Evolutionary conservation across 2,797 vertebrate species (phyloP).

Genomic region (Rhinatrema bivittatum): DNA sequence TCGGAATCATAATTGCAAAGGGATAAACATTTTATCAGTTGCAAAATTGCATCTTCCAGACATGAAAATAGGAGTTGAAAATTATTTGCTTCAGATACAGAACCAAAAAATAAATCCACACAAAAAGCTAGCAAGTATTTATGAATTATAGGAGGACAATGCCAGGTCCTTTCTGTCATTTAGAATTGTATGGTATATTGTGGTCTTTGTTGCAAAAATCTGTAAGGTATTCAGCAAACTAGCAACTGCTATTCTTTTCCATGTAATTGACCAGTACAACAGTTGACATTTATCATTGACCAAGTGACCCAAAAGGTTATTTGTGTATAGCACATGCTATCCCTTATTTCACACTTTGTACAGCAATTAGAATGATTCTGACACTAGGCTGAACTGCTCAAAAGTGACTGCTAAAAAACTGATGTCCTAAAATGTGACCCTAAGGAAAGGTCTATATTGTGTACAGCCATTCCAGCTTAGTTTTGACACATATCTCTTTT

Average conservation of each 20-base stretch:
- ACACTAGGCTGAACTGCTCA: slow-evolving; percentile 34
- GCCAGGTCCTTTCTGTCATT: slow-evolving; percentile 25
- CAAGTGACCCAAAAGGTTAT: slow-evolving; percentile 37
- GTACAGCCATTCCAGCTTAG: slow-evolving; percentile 29
- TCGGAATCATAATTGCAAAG: too few relatives aligned
- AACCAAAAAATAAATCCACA: too few relatives aligned
- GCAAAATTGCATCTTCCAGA: too few relatives aligned
- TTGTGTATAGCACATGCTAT: slow-evolving; percentile 28
- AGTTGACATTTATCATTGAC: slow-evolving; percentile 36
- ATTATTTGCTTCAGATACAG: too few relatives aligned
- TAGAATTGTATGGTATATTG: slow-evolving; percentile 28
- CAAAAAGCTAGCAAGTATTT: too few relatives aligned
- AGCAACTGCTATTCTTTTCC: slow-evolving; percentile 36
- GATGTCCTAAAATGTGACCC: slow-evolving; percentile 33
- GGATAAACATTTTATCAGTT: too few relatives aligned
- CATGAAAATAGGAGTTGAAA: too few relatives aligned
- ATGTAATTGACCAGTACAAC: slow-evolving; percentile 45
- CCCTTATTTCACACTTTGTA: slow-evolving; percentile 39
- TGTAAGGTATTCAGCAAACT: slow-evolving; percentile 40
- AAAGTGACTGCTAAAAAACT: slow-evolving; percentile 35
- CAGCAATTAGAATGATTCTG: slow-evolving; percentile 28
- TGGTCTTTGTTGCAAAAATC: slow-evolving; percentile 37
- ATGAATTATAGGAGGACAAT: too few relatives aligned
- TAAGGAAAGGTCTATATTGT: slow-evolving; percentile 34
- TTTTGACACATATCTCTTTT: slow-evolving; percentile 28